Evolutionary conservation across 92 coral and sea anemone genomes (phyloP), one percentile per base, ranked within the genome.

Genomic region (Zoanthus sociatus): DNA sequence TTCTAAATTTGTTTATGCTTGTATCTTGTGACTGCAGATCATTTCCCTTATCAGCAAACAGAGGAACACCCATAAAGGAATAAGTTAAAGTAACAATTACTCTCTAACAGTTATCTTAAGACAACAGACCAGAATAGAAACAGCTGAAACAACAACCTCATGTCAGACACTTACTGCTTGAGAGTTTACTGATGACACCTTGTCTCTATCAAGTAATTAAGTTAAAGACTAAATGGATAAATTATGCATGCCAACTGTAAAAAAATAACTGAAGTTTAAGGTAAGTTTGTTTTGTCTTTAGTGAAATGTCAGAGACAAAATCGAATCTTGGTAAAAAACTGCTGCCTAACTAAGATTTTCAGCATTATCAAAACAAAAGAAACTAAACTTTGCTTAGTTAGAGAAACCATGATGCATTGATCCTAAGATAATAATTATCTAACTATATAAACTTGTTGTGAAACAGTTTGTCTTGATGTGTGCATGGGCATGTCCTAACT

Each of bases 91-190:
- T 5, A 69, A 69, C 14, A 81, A 13, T 53, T 7, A 30, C 12
- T 46, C 58, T 81, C 75, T 46, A 26, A 64, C 26, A 67, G 45
- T 51, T 81, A 67, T 66, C 53, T 66, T 63, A 44, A 66, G 66
- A 66, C 26, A 81, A 81, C 82, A 51, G 61, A 67, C 85, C 76
- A 47, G 3, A n/a, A 67, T 67, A 20, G 10, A 14, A 11, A 63
- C 66, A 77, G 82, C 48, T 77, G 82, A 77, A 53, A 77, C 10
- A 77, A 77, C 63, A 77, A 31, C 54, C 37, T 3, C 58, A 12
- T 8, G 37, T n/a, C 81, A 76, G 4, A 76, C 18, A 50, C 11
- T 7, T 3, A 33, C 33, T 9, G 31, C 46, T 9, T 26, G 46
- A 20, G 30, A 60, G 69, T 63, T 63, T 4, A 63, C n/a, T 63